These are phyloP conservation scores for Bovichtus diacanthus DNA, from an alignment of 2,797 vertebrate species.

Conservation along the genomic window DNA sequence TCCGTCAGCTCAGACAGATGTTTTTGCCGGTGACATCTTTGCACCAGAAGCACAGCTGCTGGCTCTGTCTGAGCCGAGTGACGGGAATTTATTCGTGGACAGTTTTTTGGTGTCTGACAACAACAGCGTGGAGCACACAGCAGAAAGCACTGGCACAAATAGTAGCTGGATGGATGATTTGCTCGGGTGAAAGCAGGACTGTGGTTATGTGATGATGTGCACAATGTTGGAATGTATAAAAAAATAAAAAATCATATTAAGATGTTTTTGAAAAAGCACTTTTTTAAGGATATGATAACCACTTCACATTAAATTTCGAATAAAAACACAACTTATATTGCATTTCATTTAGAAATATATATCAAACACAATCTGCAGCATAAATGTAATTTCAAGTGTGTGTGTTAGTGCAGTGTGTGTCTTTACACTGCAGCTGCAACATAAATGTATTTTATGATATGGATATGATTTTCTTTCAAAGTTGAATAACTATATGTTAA, in stretches of 20 bases:
- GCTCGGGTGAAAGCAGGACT: slow-evolving; percentile 64
- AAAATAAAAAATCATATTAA: not conserved
- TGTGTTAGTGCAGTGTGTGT: not conserved
- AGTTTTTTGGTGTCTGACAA: slow-evolving; percentile 43
- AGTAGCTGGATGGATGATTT: slow-evolving; percentile 85
- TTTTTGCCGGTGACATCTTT: slow-evolving; percentile 72
- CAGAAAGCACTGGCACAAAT: slow-evolving; percentile 36
- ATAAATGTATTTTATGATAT: not conserved
- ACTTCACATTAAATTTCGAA: not conserved
- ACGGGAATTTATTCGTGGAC: slow-evolving; percentile 37
- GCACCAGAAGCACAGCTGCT: slow-evolving; percentile 43
- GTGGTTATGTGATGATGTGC: not conserved
- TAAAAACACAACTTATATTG: not conserved
- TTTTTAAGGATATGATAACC: not conserved
- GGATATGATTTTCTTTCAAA: not conserved
- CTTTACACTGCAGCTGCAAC: not conserved
- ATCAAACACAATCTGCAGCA: slow-evolving; percentile 8
- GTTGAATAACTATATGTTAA: not conserved
- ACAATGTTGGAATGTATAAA: not conserved
- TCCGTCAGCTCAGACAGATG: slow-evolving; percentile 39
- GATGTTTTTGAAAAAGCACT: not conserved
- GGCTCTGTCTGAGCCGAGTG: slow-evolving; percentile 35
- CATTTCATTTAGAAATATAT: not conserved
- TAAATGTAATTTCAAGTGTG: not conserved
- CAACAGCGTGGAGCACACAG: slow-evolving; percentile 39